phyloP scores from a whole-genome alignment of 2,888 invertebrate species.

The Phragmatobia fuliginosa region DNA sequence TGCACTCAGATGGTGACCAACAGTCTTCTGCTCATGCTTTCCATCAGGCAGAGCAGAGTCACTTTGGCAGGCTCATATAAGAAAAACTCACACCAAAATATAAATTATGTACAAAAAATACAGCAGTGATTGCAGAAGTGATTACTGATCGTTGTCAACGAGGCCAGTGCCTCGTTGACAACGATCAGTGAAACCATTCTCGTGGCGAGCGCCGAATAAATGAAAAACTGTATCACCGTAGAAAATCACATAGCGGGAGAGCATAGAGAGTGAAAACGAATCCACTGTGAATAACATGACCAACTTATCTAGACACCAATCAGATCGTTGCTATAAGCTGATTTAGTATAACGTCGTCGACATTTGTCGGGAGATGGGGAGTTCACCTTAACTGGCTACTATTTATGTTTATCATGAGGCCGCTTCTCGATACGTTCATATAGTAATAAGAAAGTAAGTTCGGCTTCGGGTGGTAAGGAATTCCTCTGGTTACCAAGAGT shows the following conservation, averaged over 20 bases:
- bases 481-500: conserved; percentile 51
- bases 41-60: too few species aligned
- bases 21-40: too few species aligned
- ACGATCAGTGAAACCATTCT: conserved; percentile 74
- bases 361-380: conserved; percentile 26
- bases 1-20: too few species aligned
- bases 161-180: conserved; percentile 47
- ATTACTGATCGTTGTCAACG: too few species aligned
- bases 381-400: conserved; percentile 49
- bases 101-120: too few species aligned
- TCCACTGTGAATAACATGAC: conserved; percentile 59
- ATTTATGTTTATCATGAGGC: conserved; percentile 60
- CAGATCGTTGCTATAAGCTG: conserved; percentile 27
- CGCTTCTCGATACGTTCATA: conserved; percentile 71
- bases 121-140: too few species aligned
- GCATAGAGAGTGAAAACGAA: conserved; percentile 80
- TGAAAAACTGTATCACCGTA: conserved; percentile 81
- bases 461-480: conserved; percentile 65
- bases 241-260: conserved; percentile 77
- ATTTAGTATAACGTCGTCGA: conserved; percentile 18
- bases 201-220: conserved; percentile 57
- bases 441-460: conserved; percentile 60
- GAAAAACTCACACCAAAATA: too few species aligned
- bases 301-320: conserved; percentile 59
- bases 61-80: too few species aligned